phyloP scores from a whole-genome alignment of 1,140 invertebrate species.

The Megalonaias nervosa region DNA sequence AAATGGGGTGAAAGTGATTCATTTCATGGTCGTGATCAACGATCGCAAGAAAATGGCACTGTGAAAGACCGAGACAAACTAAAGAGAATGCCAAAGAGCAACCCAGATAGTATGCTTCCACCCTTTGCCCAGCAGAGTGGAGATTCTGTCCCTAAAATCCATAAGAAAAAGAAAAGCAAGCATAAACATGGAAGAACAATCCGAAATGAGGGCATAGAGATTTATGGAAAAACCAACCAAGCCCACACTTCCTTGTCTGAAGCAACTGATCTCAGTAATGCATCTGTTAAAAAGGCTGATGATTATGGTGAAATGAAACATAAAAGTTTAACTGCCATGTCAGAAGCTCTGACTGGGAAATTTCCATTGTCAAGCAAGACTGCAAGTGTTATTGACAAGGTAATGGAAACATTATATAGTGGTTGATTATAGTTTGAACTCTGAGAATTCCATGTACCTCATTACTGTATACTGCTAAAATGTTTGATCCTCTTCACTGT shows the following conservation, averaged over 20 bases:
- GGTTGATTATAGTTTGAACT: no score
- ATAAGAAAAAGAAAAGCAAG: slow-evolving; percentile 22
- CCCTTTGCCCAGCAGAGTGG: neutral
- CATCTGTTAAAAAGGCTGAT: slow-evolving; percentile 28
- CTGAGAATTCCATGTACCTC: no score
- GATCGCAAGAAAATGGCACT: slow-evolving; percentile 17
- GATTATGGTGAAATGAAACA: neutral
- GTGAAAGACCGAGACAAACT: slow-evolving; percentile 14
- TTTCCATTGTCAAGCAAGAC: no score
- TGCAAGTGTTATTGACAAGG: no score
- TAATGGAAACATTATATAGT: no score
- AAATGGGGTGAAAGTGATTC: slow-evolving; percentile 28
- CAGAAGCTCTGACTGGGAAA: no score
- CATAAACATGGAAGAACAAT: slow-evolving; percentile 1
- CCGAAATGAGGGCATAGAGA: neutral
- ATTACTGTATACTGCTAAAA: no score
- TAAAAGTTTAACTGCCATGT: no score
- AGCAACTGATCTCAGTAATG: neutral
- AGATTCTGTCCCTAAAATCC: slow-evolving; percentile 1
- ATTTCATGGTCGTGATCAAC: slow-evolving; percentile 23
- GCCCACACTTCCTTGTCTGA: neutral
- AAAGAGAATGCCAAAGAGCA: slow-evolving; percentile 1
- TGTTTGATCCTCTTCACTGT: no score
- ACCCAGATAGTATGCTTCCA: slow-evolving; percentile 1
- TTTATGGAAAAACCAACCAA: neutral